A percentile compares a stretch with the other conserved stretches of the same genome.
These are phyloP conservation scores for Coronaproctus castanopsis DNA, from an alignment of 2,888 invertebrate species.

Conservation along the genomic window DNA sequence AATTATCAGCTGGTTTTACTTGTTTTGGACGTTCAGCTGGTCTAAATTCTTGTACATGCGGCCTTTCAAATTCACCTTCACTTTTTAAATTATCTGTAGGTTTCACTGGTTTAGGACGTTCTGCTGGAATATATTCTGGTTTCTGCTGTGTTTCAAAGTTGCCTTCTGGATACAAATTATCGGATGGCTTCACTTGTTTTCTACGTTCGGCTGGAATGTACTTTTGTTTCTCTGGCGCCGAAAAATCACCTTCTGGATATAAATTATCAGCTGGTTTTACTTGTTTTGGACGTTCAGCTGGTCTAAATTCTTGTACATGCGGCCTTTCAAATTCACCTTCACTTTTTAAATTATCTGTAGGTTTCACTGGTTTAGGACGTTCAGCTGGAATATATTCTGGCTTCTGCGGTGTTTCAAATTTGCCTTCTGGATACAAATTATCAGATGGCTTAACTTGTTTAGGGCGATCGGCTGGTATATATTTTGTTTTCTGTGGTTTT, in stretches of 20 bases:
- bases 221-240: constrained; percentile 25
- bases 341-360: constrained; percentile 30
- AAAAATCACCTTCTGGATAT: constrained; percentile 28
- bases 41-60: constrained; percentile 28
- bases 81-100: constrained; percentile 32
- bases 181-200: constrained; percentile 30
- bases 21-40: constrained; percentile 33
- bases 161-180: constrained; percentile 31
- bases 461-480: constrained; percentile 33
- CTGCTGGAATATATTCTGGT: constrained; percentile 22
- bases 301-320: constrained; percentile 24
- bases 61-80: constrained; percentile 30
- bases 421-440: constrained; percentile 28
- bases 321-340: constrained; percentile 25
- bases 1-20: constrained; percentile 33
- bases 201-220: constrained; percentile 34
- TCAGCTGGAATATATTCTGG: constrained; percentile 24
- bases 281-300: constrained; percentile 27
- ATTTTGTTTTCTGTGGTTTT: constrained; percentile 24
- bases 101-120: constrained; percentile 23
- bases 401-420: constrained; percentile 27
- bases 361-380: constrained; percentile 26
- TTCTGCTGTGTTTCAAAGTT: constrained; percentile 26
- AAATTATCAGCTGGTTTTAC: constrained; percentile 32
- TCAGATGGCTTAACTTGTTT: constrained; percentile 41